phyloP scores from a whole-genome alignment of 2,797 vertebrate species.

The Zonotrichia albicollis region DNA sequence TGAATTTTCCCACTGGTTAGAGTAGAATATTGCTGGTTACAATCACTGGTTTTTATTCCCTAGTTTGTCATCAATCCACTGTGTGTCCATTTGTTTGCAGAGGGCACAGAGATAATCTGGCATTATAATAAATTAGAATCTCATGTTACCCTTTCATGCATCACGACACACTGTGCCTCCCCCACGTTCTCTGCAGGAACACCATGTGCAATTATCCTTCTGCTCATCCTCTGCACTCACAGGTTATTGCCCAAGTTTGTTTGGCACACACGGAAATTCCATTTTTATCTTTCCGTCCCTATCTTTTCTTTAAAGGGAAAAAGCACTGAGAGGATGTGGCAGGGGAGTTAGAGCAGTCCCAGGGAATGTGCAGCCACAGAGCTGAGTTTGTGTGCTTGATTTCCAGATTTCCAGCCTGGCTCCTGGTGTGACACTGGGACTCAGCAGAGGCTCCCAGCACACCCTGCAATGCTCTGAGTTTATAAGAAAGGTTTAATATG shows the following conservation, averaged over 20 bases:
- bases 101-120: neutral
- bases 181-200: neutral
- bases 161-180: neutral
- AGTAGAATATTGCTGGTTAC: neutral
- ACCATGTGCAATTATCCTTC: neutral
- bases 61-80: neutral
- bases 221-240: neutral
- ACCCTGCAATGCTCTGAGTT: conserved; percentile 74
- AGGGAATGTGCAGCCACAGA: neutral
- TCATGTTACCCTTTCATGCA: neutral
- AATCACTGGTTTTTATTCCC: neutral
- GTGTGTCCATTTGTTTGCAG: neutral
- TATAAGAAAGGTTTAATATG: conserved; percentile 56
- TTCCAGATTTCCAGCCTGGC: conserved; percentile 40
- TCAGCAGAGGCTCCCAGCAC: conserved; percentile 75
- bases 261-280: neutral
- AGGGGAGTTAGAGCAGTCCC: neutral
- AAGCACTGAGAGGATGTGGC: neutral
- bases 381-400: neutral
- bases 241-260: neutral
- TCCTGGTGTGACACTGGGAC: neutral
- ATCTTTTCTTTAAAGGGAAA: neutral
- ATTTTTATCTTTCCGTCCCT: neutral
- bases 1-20: neutral
- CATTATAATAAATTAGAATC: neutral